A percentile compares a stretch with the other conserved stretches of the same genome.
These are phyloP conservation scores for Aphidius ervi DNA, from an alignment of 1,140 invertebrate species.

Conservation along the genomic window DNA sequence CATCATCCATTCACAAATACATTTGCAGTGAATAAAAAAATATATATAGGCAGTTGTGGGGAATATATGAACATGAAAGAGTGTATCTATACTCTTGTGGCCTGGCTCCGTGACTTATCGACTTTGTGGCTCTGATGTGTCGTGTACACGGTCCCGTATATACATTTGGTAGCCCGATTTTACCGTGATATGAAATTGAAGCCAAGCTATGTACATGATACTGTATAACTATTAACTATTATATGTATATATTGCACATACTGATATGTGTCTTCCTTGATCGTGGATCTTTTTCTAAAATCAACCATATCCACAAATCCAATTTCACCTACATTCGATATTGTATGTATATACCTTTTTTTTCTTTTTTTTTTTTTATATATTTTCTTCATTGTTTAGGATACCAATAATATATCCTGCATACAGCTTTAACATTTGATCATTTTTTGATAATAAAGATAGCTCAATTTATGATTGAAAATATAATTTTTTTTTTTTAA, in stretches of 20 bases:
- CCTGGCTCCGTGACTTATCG: conserved; percentile 43
- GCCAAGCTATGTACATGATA: neutral
- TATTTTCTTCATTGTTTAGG: too few relatives aligned
- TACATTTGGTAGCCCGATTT: conserved; percentile 31
- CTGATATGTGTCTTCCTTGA: too few relatives aligned
- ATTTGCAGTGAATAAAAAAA: conserved; percentile 5
- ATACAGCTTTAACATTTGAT: too few relatives aligned
- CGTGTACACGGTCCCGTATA: conserved; percentile 27
- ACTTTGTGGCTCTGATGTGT: conserved; percentile 37
- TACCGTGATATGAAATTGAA: conserved; percentile 25
- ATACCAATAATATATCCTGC: too few relatives aligned
- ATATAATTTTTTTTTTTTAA: too few relatives aligned
- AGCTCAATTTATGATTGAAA: too few relatives aligned
- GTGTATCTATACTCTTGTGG: conserved; percentile 20
- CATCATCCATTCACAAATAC: conserved; percentile 16
- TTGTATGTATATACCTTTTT: too few relatives aligned
- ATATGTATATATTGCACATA: too few relatives aligned
- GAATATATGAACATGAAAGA: conserved; percentile 6
- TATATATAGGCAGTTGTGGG: too few relatives aligned
- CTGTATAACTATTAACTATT: neutral
- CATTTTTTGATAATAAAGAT: too few relatives aligned
- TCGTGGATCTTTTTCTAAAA: too few relatives aligned
- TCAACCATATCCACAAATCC: neutral
- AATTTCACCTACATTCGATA: neutral
- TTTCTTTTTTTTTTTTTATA: too few relatives aligned